Evolutionary conservation across 2,113 vertebrate species (phyloP).

Genomic region (Pseudorectes ferrugineus): DNA sequence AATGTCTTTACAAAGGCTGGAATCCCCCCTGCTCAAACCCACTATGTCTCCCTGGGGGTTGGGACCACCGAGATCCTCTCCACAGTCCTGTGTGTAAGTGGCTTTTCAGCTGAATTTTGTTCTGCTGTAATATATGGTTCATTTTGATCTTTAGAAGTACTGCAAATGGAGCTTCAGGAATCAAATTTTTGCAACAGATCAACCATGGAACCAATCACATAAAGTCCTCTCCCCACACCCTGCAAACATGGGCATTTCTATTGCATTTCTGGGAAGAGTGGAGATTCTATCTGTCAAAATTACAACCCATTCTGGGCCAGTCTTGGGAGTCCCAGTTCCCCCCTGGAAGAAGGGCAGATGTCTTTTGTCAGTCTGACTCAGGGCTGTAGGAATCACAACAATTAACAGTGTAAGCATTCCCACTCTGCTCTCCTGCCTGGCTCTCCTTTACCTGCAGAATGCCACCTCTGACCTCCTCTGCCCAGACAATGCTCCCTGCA

Average conservation of each 20-base stretch:
- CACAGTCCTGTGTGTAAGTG: constrained; percentile 75
- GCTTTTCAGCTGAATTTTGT: neutral
- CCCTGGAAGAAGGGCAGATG: neutral
- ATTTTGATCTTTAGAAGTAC: neutral
- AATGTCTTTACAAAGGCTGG: constrained; percentile 76
- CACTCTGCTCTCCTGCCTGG: neutral
- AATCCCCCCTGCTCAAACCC: constrained; percentile 66
- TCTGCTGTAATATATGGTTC: neutral
- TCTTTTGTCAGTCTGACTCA: neutral
- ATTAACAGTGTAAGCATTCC: neutral
- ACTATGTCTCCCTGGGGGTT: constrained; percentile 73
- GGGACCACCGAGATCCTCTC: constrained; percentile 73
- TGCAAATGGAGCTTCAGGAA: neutral
- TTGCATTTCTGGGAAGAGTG: neutral
- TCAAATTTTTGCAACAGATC: neutral
- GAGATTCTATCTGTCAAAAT: neutral
- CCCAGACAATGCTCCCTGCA: neutral
- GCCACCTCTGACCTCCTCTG: neutral
- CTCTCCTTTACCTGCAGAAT: neutral
- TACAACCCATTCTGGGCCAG: neutral
- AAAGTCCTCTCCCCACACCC: neutral
- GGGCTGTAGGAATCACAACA: neutral
- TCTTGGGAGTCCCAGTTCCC: neutral
- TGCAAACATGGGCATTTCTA: neutral
- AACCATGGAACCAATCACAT: accelerated